A percentile compares a stretch with the other conserved stretches of the same genome.
phyloP scores from a whole-genome alignment of 2,113 vertebrate genomes.

The Tricholaema leucomelas region DNA sequence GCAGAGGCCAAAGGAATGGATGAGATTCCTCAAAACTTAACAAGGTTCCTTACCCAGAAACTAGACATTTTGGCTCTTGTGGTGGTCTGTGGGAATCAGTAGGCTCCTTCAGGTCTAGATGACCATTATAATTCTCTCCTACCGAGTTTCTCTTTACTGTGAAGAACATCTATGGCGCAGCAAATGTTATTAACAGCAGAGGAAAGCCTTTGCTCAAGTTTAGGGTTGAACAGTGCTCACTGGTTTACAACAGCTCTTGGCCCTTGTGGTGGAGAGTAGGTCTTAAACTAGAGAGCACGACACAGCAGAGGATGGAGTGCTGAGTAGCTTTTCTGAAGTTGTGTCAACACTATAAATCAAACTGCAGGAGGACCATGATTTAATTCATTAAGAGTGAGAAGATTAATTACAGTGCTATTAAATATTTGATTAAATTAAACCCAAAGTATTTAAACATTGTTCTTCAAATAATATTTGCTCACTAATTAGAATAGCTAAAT shows the following conservation, averaged over 20 bases:
- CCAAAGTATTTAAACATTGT: slow-evolving; percentile 72
- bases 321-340: background rate
- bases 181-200: background rate
- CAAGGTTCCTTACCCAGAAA: background rate
- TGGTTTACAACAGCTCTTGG: background rate
- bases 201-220: background rate
- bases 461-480: slow-evolving; percentile 69
- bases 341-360: slow-evolving; percentile 46
- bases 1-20: background rate
- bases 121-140: background rate
- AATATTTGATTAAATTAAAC: slow-evolving; percentile 74
- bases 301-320: background rate
- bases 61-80: fast-evolving
- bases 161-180: background rate
- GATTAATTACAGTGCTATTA: slow-evolving; percentile 73
- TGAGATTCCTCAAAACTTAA: background rate
- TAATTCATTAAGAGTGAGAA: slow-evolving; percentile 64
- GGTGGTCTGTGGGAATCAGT: background rate
- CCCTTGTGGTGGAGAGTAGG: background rate
- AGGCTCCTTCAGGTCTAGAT: background rate
- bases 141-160: background rate
- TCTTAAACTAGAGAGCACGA: background rate
- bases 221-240: background rate
- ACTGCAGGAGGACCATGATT: slow-evolving; percentile 44
- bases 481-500: slow-evolving; percentile 60